Conservation (phyloP, 2,888 invertebrate genomes). For the Euzophera pinguis region DNA sequence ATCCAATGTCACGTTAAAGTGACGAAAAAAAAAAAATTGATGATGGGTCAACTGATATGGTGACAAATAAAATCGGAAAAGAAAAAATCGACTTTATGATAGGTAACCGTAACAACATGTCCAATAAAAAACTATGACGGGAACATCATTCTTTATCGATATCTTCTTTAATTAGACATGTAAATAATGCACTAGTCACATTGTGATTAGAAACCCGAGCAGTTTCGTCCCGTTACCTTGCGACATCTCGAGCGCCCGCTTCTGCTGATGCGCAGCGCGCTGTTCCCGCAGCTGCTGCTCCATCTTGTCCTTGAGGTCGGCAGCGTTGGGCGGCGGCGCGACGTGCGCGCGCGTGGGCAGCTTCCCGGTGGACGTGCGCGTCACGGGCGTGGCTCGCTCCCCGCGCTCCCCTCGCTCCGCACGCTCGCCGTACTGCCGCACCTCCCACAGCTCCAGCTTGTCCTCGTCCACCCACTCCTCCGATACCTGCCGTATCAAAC, state of each 20-base stretch:
- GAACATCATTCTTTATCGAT: too few species aligned
- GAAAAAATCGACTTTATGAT: too few species aligned
- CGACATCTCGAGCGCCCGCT: slow-evolving; percentile 84
- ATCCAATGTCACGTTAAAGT: too few species aligned
- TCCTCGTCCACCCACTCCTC: slow-evolving; percentile 99
- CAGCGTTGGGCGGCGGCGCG: slow-evolving; percentile 81
- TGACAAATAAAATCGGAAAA: too few species aligned
- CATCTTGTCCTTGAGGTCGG: slow-evolving; percentile 93
- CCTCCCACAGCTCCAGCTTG: slow-evolving; percentile 97
- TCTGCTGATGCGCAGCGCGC: slow-evolving; percentile 93
- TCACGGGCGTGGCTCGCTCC: slow-evolving; percentile 88
- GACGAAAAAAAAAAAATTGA: too few species aligned
- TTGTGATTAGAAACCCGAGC: too few species aligned
- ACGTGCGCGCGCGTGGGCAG: slow-evolving; percentile 68
- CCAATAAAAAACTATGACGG: too few species aligned
- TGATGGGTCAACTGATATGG: too few species aligned
- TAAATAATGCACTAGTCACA: too few species aligned
- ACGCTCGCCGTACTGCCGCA: slow-evolving; percentile 93
- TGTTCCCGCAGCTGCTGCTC: slow-evolving; percentile 94
- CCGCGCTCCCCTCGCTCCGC: slow-evolving; percentile 89
- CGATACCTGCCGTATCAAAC: slow-evolving; percentile 84
- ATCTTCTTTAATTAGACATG: too few species aligned
- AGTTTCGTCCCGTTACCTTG: slow-evolving; percentile 68
- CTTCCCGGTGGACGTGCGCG: slow-evolving; percentile 89
- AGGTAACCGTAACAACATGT: too few species aligned